Percentiles rank a stretch among this genome's conserved stretches.
Evolutionary conservation across 2,888 invertebrate species (phyloP).

Genomic region (Epinotia ramella): DNA sequence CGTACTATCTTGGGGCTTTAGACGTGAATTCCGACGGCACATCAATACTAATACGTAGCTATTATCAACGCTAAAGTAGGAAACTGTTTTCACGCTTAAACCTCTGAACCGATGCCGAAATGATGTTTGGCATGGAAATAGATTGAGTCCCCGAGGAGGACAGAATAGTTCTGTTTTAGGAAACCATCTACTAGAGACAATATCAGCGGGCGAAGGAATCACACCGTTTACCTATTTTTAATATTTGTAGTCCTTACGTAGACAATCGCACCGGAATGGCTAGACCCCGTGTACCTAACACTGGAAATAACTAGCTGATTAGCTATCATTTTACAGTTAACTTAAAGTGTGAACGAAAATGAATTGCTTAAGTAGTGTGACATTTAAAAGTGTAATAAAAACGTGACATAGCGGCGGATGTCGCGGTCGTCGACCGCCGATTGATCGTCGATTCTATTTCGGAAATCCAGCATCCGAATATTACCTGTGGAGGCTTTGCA

Average conservation of each 20-base stretch:
- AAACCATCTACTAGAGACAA: not conserved
- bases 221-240: too few relatives aligned
- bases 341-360: constrained; percentile 28
- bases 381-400: constrained; percentile 41
- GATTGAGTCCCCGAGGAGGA: not conserved
- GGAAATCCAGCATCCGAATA: constrained; percentile 47
- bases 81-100: not conserved
- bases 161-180: not conserved
- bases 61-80: not conserved
- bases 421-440: constrained; percentile 59
- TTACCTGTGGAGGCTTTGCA: constrained; percentile 35
- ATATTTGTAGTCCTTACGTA: too few relatives aligned
- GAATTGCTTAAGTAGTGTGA: constrained; percentile 38
- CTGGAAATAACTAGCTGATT: not conserved
- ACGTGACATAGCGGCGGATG: constrained; percentile 53
- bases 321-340: constrained; percentile 6
- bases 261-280: not conserved
- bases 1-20: not conserved
- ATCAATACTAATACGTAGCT: not conserved
- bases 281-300: not conserved
- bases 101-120: not conserved
- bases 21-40: not conserved
- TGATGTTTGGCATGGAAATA: not conserved
- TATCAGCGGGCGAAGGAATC: not conserved
- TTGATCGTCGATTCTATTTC: constrained; percentile 61